Evolutionary conservation across 2,113 vertebrate species (phyloP).

Genomic region (Cynocephalus volans): DNA sequence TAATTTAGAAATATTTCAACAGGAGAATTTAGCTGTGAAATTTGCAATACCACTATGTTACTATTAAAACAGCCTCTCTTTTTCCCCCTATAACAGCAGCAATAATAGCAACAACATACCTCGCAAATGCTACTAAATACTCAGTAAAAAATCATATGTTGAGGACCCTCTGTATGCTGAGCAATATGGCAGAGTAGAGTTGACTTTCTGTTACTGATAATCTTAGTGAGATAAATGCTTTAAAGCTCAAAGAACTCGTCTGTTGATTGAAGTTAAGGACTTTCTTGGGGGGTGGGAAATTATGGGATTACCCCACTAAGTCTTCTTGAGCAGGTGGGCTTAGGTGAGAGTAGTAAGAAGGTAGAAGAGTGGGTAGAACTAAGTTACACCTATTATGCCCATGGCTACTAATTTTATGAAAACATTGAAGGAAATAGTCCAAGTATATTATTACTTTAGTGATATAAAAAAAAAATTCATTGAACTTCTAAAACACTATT

Average conservation of each 20-base stretch:
- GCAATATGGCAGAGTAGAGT: background rate
- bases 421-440: background rate
- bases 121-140: background rate
- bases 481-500: background rate
- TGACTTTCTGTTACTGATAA: background rate
- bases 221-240: background rate
- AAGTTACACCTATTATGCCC: accelerated
- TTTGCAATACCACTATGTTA: background rate
- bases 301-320: background rate
- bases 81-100: background rate
- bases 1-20: constrained; percentile 77
- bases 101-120: background rate
- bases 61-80: background rate
- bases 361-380: background rate
- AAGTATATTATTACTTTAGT: background rate
- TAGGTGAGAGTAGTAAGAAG: background rate
- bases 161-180: background rate
- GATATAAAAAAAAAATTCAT: background rate
- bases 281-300: accelerated
- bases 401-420: background rate
- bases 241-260: background rate
- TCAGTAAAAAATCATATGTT: background rate
- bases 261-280: background rate
- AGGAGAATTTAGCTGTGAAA: constrained; percentile 61
- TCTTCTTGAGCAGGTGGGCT: background rate